Conservation (phyloP, 2,797 vertebrate species). For the Sphenodon punctatus region DNA sequence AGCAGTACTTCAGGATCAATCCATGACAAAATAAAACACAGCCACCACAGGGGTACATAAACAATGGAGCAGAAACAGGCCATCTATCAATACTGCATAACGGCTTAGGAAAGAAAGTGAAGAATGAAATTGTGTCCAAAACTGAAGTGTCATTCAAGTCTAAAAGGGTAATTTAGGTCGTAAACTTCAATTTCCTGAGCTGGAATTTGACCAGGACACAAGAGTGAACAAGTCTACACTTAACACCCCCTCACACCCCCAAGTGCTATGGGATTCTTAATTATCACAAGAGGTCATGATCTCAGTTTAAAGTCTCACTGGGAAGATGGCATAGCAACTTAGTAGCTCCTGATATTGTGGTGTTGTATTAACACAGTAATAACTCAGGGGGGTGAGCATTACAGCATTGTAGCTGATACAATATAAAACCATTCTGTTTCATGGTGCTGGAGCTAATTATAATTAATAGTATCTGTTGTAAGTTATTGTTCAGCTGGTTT, state of each 20-base stretch:
- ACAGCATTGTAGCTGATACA: accelerated
- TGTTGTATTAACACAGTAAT: neutral
- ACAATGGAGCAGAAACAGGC: accelerated
- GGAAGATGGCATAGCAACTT: neutral
- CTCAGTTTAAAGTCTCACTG: conserved; percentile 37
- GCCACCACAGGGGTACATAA: neutral
- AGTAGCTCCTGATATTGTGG: neutral
- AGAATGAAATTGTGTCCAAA: neutral
- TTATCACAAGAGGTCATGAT: conserved; percentile 31
- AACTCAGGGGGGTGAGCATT: neutral
- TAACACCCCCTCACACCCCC: no score
- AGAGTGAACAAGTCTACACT: neutral
- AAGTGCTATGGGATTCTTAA: conserved; percentile 29
- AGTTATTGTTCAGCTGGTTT: neutral
- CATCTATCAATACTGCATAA: neutral
- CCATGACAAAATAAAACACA: neutral
- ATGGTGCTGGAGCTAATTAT: neutral
- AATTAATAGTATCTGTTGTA: neutral
- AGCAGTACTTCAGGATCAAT: neutral
- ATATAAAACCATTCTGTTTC: neutral
- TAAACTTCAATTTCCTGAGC: conserved; percentile 5
- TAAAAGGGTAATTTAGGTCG: neutral
- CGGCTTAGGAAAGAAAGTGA: neutral
- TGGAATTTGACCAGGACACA: conserved; percentile 8
- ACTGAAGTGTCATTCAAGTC: neutral